phyloP scores from a whole-genome alignment of 2,888 invertebrate genomes.

The Coenonympha arcania region DNA sequence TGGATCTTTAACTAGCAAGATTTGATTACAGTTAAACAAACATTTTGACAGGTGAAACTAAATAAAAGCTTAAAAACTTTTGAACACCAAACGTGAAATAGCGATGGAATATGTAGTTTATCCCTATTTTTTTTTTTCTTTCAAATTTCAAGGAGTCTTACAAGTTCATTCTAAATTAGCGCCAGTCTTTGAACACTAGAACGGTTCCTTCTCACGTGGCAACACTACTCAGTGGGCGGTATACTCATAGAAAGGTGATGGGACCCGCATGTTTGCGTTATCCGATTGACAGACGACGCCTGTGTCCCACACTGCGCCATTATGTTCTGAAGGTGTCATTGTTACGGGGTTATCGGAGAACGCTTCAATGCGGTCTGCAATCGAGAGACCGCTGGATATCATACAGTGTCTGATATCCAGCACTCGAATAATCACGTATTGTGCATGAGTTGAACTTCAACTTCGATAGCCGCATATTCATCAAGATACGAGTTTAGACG shows the following conservation, averaged over 20 bases:
- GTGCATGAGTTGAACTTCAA: background rate
- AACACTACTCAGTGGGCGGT: conserved; percentile 2
- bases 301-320: conserved; percentile 14
- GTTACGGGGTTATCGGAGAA: conserved; percentile 1
- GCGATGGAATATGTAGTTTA: no score
- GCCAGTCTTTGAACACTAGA: background rate
- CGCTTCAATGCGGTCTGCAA: background rate
- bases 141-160: background rate
- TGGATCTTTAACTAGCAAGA: no score
- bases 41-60: no score
- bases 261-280: conserved; percentile 10
- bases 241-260: no score
- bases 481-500: no score
- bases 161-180: background rate
- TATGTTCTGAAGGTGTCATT: conserved; percentile 16
- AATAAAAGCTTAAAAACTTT: no score
- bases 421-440: background rate
- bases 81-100: no score
- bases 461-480: background rate
- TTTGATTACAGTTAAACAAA: no score
- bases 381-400: no score
- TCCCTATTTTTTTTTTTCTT: no score
- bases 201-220: background rate
- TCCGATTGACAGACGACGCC: background rate
- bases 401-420: background rate